phyloP scores from a whole-genome alignment of 1,140 invertebrate species.

The Orchestia grillus region DNA sequence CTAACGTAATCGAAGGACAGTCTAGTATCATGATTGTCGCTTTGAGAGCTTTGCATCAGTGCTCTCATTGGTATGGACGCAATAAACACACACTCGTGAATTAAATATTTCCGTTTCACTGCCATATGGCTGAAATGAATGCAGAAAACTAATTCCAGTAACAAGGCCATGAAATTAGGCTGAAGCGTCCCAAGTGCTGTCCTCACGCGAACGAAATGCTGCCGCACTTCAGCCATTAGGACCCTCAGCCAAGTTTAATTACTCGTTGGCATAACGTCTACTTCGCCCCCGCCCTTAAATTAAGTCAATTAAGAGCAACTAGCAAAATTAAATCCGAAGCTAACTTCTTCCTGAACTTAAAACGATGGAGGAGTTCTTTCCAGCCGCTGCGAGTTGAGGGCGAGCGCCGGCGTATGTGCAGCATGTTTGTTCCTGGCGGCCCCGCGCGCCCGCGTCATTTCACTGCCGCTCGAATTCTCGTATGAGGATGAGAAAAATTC shows the following conservation, averaged over 20 bases:
- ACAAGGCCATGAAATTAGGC: background rate
- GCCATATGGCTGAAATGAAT: background rate
- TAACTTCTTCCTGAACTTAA: background rate
- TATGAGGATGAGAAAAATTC: background rate
- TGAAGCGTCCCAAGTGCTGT: background rate
- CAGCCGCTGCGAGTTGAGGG: background rate
- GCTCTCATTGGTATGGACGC: background rate
- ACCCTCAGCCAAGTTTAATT: slow-evolving; percentile 14
- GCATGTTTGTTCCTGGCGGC: background rate
- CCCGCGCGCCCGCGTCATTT: background rate
- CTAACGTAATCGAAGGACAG: background rate
- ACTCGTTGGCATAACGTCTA: slow-evolving; percentile 18
- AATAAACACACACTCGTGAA: background rate
- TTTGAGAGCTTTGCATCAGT: background rate
- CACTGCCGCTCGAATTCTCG: background rate
- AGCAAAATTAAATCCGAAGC: slow-evolving; percentile 23
- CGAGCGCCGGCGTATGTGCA: background rate
- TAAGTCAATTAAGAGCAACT: slow-evolving; percentile 1
- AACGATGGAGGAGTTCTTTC: background rate
- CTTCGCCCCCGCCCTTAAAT: background rate
- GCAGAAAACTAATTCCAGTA: background rate
- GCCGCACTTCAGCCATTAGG: background rate
- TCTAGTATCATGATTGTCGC: background rate
- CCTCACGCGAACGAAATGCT: background rate
- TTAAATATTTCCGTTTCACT: background rate